Conservation (phyloP, 37 sponge, comb jelly and placozoan species). For the Haliclona indistincta region DNA sequence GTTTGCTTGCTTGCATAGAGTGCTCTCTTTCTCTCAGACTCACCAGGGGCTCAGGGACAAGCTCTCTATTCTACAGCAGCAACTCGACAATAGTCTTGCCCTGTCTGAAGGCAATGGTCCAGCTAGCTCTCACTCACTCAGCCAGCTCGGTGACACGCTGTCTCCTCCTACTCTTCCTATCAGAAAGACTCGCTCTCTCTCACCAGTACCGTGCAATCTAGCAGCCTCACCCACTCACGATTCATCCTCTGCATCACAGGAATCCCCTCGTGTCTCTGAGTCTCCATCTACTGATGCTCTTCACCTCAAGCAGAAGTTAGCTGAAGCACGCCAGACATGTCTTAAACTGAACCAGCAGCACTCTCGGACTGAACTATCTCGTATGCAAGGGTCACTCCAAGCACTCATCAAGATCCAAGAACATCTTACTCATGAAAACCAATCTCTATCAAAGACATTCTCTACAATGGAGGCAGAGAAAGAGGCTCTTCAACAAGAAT, state of each 20-base stretch:
- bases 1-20: too few relatives aligned
- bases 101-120: too few relatives aligned
- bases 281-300: slow-evolving; percentile 25
- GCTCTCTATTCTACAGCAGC: too few relatives aligned
- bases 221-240: background rate
- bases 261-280: background rate
- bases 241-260: background rate
- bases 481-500: background rate
- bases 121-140: background rate
- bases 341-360: slow-evolving; percentile 24
- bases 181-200: too few relatives aligned
- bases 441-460: background rate
- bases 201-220: too few relatives aligned
- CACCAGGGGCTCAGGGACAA: too few relatives aligned
- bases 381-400: slow-evolving; percentile 39
- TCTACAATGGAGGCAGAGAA: too few relatives aligned
- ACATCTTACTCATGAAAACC: slow-evolving; percentile 29
- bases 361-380: slow-evolving; percentile 22
- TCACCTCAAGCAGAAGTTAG: slow-evolving; percentile 31
- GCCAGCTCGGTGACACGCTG: background rate
- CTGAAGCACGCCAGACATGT: slow-evolving; percentile 22
- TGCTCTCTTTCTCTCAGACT: too few relatives aligned
- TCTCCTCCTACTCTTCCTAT: background rate
- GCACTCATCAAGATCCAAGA: slow-evolving; percentile 34
- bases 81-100: too few relatives aligned